Conservation (phyloP, 2,797 vertebrate genomes). For the Geotrypetes seraphini region DNA sequence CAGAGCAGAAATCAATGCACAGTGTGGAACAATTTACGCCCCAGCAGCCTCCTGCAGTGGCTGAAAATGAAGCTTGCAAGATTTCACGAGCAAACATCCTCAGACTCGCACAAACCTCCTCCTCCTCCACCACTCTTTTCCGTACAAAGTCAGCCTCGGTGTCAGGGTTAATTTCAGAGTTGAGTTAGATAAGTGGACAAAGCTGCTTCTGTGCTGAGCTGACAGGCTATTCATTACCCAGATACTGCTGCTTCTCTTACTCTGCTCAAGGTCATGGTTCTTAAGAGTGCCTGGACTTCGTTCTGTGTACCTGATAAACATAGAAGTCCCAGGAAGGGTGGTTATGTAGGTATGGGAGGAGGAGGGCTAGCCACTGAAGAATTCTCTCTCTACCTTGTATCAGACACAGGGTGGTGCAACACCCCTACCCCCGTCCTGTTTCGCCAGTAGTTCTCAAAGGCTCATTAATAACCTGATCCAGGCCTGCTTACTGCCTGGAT, state of each 20-base stretch:
- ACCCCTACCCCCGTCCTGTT: conserved; percentile 12
- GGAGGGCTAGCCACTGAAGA: background rate
- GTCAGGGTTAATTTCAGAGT: background rate
- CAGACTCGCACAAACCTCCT: background rate
- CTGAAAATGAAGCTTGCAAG: too few species aligned
- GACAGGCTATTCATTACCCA: conserved; percentile 1
- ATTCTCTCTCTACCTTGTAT: background rate
- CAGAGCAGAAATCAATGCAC: too few species aligned
- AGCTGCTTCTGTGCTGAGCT: background rate
- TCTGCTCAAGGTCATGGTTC: background rate
- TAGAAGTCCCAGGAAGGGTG: background rate
- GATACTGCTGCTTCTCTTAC: background rate
- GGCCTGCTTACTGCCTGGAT: background rate
- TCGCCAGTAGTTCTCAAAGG: conserved; percentile 9
- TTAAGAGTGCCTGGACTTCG: background rate
- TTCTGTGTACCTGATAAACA: background rate
- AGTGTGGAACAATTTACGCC: too few species aligned
- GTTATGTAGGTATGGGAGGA: background rate
- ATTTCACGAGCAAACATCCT: too few species aligned
- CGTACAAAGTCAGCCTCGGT: background rate
- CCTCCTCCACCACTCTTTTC: background rate
- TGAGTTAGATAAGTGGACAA: background rate
- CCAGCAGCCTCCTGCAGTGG: too few species aligned
- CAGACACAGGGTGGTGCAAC: background rate
- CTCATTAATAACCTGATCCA: conserved; percentile 9